These are phyloP conservation scores for Knipowitschia caucasica DNA, from an alignment of 2,797 vertebrate genomes.

Conservation along the genomic window DNA sequence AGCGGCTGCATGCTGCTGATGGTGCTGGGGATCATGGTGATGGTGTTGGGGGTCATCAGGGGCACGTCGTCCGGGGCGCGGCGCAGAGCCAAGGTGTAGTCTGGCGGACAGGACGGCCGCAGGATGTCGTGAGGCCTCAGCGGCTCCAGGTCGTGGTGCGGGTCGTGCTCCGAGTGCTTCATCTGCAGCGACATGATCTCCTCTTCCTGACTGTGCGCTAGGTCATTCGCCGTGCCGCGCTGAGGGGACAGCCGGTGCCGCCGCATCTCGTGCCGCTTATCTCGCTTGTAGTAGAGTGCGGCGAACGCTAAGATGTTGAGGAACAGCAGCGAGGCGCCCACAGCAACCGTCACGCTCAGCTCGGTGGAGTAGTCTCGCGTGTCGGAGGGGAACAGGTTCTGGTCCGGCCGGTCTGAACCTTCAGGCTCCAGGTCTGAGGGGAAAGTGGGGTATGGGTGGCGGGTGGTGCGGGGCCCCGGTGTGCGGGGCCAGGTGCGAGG, in stretches of 20 bases:
- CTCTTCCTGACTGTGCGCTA: conserved; percentile 87
- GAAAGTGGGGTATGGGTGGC: conserved; percentile 79
- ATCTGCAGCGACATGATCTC: conserved; percentile 93
- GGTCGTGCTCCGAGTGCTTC: conserved; percentile 84
- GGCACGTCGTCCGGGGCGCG: conserved; percentile 89
- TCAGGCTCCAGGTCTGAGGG: conserved; percentile 74
- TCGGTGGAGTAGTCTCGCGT: conserved; percentile 91
- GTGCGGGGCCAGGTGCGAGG: conserved; percentile 62
- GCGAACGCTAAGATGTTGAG: conserved; percentile 94
- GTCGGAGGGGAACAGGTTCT: conserved; percentile 80
- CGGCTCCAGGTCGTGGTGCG: conserved; percentile 85
- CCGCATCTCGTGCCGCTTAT: conserved; percentile 87
- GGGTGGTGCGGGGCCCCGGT: conserved; percentile 73
- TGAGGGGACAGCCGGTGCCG: conserved; percentile 84
- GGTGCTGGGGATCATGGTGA: conserved; percentile 90
- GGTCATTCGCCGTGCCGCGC: conserved; percentile 81
- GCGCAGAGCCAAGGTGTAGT: conserved; percentile 89
- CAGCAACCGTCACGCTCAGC: conserved; percentile 88
- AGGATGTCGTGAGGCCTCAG: conserved; percentile 83
- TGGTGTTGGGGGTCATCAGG: conserved; percentile 88
- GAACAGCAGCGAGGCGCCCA: conserved; percentile 90
- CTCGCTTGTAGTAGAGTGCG: conserved; percentile 91
- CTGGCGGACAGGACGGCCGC: conserved; percentile 87
- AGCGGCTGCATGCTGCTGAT: conserved; percentile 87
- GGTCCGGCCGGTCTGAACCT: conserved; percentile 69